phyloP scores from a whole-genome alignment of 1,140 invertebrate species.

The Ceratoteleas bidentatus region DNA sequence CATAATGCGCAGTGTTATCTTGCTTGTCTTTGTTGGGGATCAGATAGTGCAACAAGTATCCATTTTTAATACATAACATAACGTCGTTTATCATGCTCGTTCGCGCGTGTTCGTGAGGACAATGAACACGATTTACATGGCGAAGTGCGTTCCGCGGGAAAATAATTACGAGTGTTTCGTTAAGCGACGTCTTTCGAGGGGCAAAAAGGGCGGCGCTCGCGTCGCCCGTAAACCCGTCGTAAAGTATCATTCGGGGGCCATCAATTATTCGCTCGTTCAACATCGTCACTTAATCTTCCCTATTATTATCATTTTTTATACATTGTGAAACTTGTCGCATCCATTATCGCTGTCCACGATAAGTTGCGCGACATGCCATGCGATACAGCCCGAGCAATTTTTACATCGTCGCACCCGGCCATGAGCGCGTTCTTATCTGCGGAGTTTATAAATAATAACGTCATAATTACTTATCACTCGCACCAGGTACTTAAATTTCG shows the following conservation, averaged over 20 bases:
- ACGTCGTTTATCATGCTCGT: neutral
- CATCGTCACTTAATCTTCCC: slow-evolving; percentile 25
- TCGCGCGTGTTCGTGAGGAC: neutral
- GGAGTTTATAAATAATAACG: slow-evolving; percentile 14
- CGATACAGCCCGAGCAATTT: neutral
- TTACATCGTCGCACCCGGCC: neutral
- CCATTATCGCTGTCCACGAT: slow-evolving; percentile 16
- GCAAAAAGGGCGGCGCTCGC: neutral
- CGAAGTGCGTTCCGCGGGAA: neutral
- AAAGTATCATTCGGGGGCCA: slow-evolving; percentile 13
- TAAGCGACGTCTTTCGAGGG: neutral
- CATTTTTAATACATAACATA: slow-evolving; percentile 6
- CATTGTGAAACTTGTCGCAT: slow-evolving; percentile 16
- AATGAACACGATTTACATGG: neutral
- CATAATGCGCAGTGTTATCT: slow-evolving; percentile 12
- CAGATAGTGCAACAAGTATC: slow-evolving; percentile 13
- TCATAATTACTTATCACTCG: slow-evolving; percentile 4
- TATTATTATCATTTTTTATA: slow-evolving; percentile 27
- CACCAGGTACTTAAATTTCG: neutral
- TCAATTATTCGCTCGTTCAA: slow-evolving; percentile 17
- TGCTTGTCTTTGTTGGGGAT: slow-evolving; percentile 11
- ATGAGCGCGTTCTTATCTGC: slow-evolving; percentile 9
- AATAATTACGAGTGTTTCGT: neutral
- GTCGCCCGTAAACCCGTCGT: neutral
- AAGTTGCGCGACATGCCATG: slow-evolving; percentile 11